Evolutionary conservation across 2,113 vertebrate genomes (phyloP), one percentile per base, ranked within the genome.

Genomic region (Forbesichthys papilliferus): DNA sequence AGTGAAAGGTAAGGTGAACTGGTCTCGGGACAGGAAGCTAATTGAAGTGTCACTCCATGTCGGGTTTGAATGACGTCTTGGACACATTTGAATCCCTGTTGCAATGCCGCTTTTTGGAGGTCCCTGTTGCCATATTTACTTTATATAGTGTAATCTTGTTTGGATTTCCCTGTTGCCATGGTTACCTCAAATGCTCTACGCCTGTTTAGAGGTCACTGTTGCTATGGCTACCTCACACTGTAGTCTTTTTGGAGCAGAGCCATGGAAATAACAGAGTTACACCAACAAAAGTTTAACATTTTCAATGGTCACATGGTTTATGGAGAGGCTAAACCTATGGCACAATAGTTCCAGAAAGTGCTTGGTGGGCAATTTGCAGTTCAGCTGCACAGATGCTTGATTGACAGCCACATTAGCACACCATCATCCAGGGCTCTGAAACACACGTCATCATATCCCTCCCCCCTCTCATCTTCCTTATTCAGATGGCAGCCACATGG

Each of bases 41-140:
- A 91, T 91, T 90, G 81, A 90, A 87, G 87, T 90, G 89, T 90
- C 90, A 88, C 87, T 90, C 87, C 61, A 53, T 61, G 83, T 69
- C 71, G 3, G 33, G 79, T 89, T 83, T 89, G 86, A 91, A 87
- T 86, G 90, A 89, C 86, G 66, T 72, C 75, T 64, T 46, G 68
- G 82, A 88, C 80, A 90, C 87, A 87, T 86, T 84, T 88, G 82
- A 81, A 83, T 71, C 81, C 53, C 74, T 64, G 62, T 80, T 85
- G 61, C 48, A 63, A 56, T 52, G 34, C 73, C 82, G 66, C 83
- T 88, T 67, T 85, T 83, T 84, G 76, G 86, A 89, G 87, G 84
- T 91, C 86, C 84, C 71, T 27, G 77, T 27, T 20, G 20, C 20
- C 20, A 20, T 20, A 20, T 0, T 20, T 20, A 20, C 20, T 20